Base-by-base conservation (phyloP, 64 coral and sea anemone species). In the Catalaphyllia jardinei region DNA sequence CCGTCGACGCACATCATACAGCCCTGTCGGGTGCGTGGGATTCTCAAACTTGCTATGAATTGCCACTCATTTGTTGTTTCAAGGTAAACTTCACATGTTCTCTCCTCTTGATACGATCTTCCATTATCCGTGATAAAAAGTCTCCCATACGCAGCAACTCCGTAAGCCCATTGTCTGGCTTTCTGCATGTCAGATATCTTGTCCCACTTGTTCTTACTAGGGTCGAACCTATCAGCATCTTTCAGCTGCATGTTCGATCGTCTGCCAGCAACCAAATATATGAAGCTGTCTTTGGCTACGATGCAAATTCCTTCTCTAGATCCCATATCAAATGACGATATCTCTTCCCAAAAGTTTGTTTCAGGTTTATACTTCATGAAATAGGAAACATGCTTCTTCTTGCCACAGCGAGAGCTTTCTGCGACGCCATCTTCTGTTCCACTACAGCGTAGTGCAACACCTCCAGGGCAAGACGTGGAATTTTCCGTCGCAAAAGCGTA, bases 41-140 rank as follows among this genome's bases (percentile, higher is more conserved):
- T 61, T 0, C 17, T 33, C 55, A 62, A 31, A 16, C 59, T 33
- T 4, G 30, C 28, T 31, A 81, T 81, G 9, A 81, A 81, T 11
- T 62, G 79, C 79, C 79, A 81, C 29, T 81, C 79, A 59, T 81
- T 81, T 60, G 29, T 81, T 29, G 57, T 31, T 22, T 62, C 55
- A 6, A 20, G 0, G 79, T 81, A 81, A 3, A 81, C 29, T 29
- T 81, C 79, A 24, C 79, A 62, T 18, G 55, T 62, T 28, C 62
- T 31, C n/a, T 18, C 17, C 1, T 33, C 17, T 5, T 4, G 30
- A 3, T 1, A 8, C 1, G 8, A 9, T 8, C 20, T n/a, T 4
- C 18, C 28, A 30, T 35, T 63, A 17, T 28, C 29, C 4, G 33
- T 55, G 10, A 79, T 52, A 18, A 81, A 81, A 60, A 81, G 61